Conservation (phyloP, 2,888 invertebrate species). For the Dromius quadrimaculatus region DNA sequence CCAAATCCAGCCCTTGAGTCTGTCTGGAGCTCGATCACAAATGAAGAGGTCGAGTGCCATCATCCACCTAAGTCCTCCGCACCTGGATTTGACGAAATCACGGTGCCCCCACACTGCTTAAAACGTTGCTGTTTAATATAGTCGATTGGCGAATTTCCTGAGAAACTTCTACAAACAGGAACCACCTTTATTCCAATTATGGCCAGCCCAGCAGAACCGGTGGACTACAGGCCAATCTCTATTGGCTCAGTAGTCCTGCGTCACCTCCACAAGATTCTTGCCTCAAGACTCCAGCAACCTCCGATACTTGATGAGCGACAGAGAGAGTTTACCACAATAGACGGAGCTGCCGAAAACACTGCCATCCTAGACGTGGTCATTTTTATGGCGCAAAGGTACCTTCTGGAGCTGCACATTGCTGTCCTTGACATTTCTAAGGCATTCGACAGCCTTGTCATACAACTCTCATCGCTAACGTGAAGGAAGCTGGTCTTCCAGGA, state of each 20-base stretch:
- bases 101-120: background rate
- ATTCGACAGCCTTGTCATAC: slow-evolving; percentile 59
- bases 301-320: slow-evolving; percentile 54
- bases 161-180: background rate
- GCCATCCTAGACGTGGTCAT: slow-evolving; percentile 52
- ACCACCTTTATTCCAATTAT: slow-evolving; percentile 5
- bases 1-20: background rate
- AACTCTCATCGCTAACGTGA: background rate
- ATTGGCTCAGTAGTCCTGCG: background rate
- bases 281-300: slow-evolving; percentile 23
- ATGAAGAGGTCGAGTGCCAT: background rate
- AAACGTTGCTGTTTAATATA: background rate
- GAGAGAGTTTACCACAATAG: slow-evolving; percentile 53
- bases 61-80: background rate
- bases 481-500: background rate
- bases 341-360: slow-evolving; percentile 56
- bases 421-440: slow-evolving; percentile 63
- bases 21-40: background rate
- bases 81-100: background rate
- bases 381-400: slow-evolving; percentile 56
- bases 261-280: slow-evolving; percentile 50
- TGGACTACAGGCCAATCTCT: background rate
- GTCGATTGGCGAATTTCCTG: background rate
- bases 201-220: background rate
- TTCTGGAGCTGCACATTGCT: slow-evolving; percentile 59